Percentiles rank a stretch among this genome's conserved stretches.
phyloP scores from a whole-genome alignment of 1,140 invertebrate species.

The Tetraneura akinire region DNA sequence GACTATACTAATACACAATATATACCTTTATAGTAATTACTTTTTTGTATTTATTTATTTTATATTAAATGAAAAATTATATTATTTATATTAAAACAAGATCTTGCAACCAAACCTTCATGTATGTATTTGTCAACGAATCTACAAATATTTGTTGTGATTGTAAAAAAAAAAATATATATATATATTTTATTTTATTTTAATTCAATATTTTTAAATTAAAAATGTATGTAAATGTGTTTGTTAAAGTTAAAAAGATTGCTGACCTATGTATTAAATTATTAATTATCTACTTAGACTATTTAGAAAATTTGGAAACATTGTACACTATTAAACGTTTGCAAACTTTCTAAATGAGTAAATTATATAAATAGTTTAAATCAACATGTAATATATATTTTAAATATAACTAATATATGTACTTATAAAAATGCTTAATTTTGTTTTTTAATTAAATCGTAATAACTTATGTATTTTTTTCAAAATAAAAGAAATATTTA shows the following conservation, averaged over 20 bases:
- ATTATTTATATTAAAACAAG: background rate
- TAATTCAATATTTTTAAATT: too few species aligned
- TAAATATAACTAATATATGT: slow-evolving; percentile 14
- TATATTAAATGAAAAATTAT: background rate
- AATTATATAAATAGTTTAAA: background rate
- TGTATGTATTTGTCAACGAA: too few species aligned
- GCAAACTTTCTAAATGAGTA: background rate
- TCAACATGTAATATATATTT: background rate
- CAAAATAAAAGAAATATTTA: background rate
- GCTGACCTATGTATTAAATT: background rate
- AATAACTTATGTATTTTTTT: background rate
- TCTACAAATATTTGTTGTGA: too few species aligned
- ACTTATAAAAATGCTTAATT: slow-evolving; percentile 15
- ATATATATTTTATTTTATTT: too few species aligned
- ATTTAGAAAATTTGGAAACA: background rate
- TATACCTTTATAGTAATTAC: background rate
- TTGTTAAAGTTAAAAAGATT: too few species aligned
- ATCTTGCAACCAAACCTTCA: too few species aligned
- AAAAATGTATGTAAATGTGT: too few species aligned
- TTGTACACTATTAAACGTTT: background rate
- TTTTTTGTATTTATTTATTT: slow-evolving; percentile 22
- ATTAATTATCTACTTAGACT: background rate
- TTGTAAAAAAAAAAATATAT: too few species aligned
- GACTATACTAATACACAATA: background rate
- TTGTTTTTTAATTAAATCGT: background rate